Evolutionary conservation across 2,797 vertebrate species (phyloP), one percentile per base, ranked within the genome.

Genomic region (Acropternis orthonyx): DNA sequence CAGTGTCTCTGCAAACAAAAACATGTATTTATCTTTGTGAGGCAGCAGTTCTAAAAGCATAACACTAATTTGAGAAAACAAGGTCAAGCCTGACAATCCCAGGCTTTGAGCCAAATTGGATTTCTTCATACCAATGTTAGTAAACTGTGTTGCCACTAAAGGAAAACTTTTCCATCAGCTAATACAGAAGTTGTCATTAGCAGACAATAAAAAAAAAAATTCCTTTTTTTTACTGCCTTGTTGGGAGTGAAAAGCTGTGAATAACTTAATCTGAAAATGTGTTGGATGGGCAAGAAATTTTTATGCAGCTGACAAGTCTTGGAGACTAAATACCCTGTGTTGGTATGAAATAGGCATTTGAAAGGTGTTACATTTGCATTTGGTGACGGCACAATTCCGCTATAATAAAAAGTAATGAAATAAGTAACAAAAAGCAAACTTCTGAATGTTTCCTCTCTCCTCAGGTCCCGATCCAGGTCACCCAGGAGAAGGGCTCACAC

Each of bases 401-500:
- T 91, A 78, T 95, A 88, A 34, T 62, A 17, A 34, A 63, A 66
- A 82, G 17, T 56, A 26, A 28, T 30, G 20, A 82, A 43, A 21
- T 59, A 68, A 88, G 17, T 62, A 49, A 28, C 43, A 73, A 48
- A 51, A 92, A 92, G 18, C n/a, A 75, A 72, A 69, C 48, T 71
- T 39, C 1, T 8, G 28, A 21, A 3, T 20, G 1, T 85, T 41
- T 41, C 51, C 88, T 51, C 14, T 71, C 26, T 67, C 24, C 79
- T 85, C 85, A 98, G 98, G 87, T 98, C 98, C 6, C 97, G 98
- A 5, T 99, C 99, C 6, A 98, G 98, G 96, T 99, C 99, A 7
- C 99, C 99, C 1, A 98, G 98, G 92, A 98, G 98, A 87, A 98
- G 98, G 86, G 97, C 97, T 26, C 97, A 98, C 88, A 98, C 98